A percentile compares a stretch with the other conserved stretches of the same genome.
These are phyloP conservation scores for Lindbergichthys nudifrons DNA, from an alignment of 2,797 vertebrate species.

Conservation along the genomic window DNA sequence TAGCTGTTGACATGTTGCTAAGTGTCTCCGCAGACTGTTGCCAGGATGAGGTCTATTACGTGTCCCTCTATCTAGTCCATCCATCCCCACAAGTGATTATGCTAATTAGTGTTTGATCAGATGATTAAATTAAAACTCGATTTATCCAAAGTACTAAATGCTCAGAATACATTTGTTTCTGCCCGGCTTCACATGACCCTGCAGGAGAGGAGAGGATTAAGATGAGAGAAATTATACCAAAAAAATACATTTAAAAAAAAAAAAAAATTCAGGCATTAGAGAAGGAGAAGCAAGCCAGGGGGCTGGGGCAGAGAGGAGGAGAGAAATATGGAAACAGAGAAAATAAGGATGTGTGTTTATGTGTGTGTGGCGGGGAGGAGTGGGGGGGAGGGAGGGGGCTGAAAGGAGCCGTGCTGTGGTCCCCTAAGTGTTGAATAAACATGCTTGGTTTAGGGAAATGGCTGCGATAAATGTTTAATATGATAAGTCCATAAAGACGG, in stretches of 20 bases:
- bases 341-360: conserved; percentile 48
- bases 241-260: conserved; percentile 18
- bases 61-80: conserved; percentile 80
- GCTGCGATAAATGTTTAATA: conserved; percentile 86
- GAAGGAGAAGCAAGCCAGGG: conserved; percentile 53
- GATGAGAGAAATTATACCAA: conserved; percentile 51
- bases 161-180: conserved; percentile 88
- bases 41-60: conserved; percentile 85
- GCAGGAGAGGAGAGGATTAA: conserved; percentile 32
- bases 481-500: conserved; percentile 84
- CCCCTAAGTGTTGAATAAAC: conserved; percentile 86
- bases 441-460: conserved; percentile 84
- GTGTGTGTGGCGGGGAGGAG: conserved; percentile 12
- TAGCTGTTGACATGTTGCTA: conserved; percentile 81
- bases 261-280: conserved; percentile 34
- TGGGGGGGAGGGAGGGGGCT: conserved; percentile 31
- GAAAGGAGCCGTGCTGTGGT: conserved; percentile 76
- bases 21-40: conserved; percentile 82
- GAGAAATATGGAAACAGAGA: conserved; percentile 61
- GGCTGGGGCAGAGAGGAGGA: conserved; percentile 46
- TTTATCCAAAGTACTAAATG: conserved; percentile 90
- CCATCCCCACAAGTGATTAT: conserved; percentile 92
- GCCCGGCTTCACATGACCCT: conserved; percentile 72
- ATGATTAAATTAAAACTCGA: conserved; percentile 95
- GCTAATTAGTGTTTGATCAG: conserved; percentile 96